Evolutionary conservation across 1,140 invertebrate species (phyloP).

Genomic region (Gyrodactylus salaris): DNA sequence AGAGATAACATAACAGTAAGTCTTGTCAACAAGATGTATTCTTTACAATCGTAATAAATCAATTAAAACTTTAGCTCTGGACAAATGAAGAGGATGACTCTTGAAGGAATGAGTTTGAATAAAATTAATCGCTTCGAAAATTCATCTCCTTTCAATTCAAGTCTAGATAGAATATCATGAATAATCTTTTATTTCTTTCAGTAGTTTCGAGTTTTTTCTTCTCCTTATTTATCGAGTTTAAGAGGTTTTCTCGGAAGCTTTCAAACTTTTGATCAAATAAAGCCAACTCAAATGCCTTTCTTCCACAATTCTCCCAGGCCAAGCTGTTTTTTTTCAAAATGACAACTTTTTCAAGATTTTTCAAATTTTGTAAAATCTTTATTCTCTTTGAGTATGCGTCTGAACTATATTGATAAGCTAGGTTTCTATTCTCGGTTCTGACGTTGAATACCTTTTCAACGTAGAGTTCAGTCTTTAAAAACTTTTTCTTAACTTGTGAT

Average conservation of each 20-base stretch:
- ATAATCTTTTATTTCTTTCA: neutral
- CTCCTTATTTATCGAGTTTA: neutral
- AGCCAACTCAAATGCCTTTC: neutral
- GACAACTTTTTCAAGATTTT: neutral
- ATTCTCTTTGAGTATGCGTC: neutral
- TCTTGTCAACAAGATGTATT: neutral
- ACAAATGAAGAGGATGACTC: neutral
- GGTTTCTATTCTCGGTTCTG: neutral
- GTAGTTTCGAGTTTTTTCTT: neutral
- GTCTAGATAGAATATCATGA: neutral
- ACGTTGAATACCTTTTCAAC: neutral
- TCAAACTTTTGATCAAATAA: neutral
- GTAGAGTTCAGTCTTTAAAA: neutral
- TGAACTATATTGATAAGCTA: neutral
- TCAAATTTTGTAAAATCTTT: neutral
- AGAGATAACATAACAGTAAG: slow-evolving; percentile 66
- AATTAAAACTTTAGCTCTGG: neutral
- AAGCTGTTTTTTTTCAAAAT: neutral
- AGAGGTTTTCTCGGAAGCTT: neutral
- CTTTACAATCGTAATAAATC: too few relatives aligned
- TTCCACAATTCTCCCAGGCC: neutral
- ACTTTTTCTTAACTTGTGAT: neutral
- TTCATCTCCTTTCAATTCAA: neutral
- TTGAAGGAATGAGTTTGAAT: neutral
- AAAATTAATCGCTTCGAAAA: neutral